A percentile compares a stretch with the other conserved stretches of the same genome.
Conservation (phyloP, 2,888 invertebrate species). For the Proisotoma minuta region DNA sequence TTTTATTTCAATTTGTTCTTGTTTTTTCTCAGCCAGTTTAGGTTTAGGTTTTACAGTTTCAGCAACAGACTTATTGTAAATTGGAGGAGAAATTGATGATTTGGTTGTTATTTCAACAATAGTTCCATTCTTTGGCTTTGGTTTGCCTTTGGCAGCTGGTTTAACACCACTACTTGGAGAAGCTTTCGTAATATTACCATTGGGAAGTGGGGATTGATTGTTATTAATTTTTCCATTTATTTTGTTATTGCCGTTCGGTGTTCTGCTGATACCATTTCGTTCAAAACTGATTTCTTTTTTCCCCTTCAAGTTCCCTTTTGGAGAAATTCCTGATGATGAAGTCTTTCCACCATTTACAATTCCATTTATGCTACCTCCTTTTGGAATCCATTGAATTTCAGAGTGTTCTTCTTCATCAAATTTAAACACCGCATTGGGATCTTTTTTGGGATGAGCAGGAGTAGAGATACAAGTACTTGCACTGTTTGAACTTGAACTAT, state of each 20-base stretch:
- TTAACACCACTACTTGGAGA: not conserved
- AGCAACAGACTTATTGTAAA: not conserved
- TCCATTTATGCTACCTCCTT: slow-evolving; percentile 12
- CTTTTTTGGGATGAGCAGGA: no score
- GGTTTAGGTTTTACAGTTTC: not conserved
- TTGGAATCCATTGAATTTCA: slow-evolving; percentile 18
- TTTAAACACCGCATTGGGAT: slow-evolving; percentile 50
- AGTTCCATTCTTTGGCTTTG: not conserved
- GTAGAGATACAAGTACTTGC: slow-evolving; percentile 24
- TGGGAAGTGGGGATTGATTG: not conserved
- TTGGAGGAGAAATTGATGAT: no score
- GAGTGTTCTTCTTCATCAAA: slow-evolving; percentile 32
- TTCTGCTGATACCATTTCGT: not conserved
- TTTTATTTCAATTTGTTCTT: not conserved
- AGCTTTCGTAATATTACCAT: not conserved
- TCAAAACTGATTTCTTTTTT: slow-evolving; percentile 7
- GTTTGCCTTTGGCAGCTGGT: not conserved
- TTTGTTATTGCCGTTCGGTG: not conserved
- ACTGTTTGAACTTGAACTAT: slow-evolving; percentile 3
- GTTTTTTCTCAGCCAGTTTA: not conserved
- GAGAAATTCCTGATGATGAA: no score
- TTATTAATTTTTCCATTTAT: not conserved
- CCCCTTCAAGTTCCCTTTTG: slow-evolving; percentile 9
- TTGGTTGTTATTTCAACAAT: not conserved
- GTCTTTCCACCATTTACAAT: slow-evolving; percentile 17